These are phyloP conservation scores for Chaetorhynchus papuensis DNA, from an alignment of 2,113 vertebrate species.

Conservation along the genomic window DNA sequence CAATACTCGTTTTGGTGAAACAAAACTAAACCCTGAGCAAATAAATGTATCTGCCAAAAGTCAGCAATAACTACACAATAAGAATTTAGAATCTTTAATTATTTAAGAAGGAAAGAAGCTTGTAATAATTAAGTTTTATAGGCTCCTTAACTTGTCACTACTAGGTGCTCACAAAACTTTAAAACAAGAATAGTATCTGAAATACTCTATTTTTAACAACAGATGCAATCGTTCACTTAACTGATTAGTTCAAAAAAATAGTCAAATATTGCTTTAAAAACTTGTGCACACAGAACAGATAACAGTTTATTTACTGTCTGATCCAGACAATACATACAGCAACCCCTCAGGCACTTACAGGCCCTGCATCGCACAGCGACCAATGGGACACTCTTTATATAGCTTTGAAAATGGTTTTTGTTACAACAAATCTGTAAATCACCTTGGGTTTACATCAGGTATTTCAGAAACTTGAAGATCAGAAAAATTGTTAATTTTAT, in stretches of 20 bases:
- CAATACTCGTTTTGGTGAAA: constrained; percentile 37
- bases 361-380: neutral
- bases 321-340: neutral
- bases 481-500: neutral
- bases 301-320: neutral
- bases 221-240: neutral
- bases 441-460: neutral
- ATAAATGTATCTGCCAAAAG: constrained; percentile 41
- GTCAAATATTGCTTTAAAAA: neutral
- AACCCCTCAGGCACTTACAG: neutral
- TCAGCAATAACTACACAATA: neutral
- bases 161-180: neutral
- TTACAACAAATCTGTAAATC: neutral
- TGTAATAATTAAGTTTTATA: constrained; percentile 42
- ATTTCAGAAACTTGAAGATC: neutral
- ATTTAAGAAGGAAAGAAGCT: constrained; percentile 44
- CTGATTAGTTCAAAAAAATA: neutral
- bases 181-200: neutral
- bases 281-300: neutral
- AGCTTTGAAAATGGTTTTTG: neutral
- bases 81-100: constrained; percentile 47
- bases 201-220: neutral
- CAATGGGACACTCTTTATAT: accelerated
- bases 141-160: neutral
- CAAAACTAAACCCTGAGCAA: constrained; percentile 33